These are phyloP conservation scores for Drosophila rufa DNA, from an alignment of 1,140 invertebrate genomes.

Conservation along the genomic window DNA sequence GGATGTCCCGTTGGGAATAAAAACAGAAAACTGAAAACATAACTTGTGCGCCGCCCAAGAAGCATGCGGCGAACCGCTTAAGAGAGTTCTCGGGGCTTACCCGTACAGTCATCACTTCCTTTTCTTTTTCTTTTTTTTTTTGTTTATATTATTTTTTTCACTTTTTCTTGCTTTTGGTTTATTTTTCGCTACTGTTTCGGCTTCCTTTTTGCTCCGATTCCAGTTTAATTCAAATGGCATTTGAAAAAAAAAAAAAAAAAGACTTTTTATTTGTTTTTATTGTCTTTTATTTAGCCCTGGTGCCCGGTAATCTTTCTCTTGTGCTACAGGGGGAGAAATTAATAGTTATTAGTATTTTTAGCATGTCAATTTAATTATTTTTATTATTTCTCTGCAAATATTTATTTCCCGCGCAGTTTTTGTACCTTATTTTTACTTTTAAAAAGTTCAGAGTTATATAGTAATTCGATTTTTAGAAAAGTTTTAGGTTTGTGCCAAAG, in stretches of 20 bases:
- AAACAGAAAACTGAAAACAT: constrained; percentile 34
- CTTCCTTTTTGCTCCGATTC: constrained; percentile 30
- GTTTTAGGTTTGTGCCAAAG: no score
- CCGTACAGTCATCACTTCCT: constrained; percentile 53
- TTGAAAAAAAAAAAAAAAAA: constrained; percentile 41
- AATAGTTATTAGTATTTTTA: no score
- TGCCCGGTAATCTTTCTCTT: constrained; percentile 1
- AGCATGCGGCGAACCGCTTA: constrained; percentile 36
- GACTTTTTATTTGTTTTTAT: constrained; percentile 79
- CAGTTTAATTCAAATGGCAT: constrained; percentile 73
- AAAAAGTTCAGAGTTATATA: no score
- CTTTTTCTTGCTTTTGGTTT: constrained; percentile 8
- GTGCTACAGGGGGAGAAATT: background rate
- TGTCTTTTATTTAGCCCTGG: constrained; percentile 51
- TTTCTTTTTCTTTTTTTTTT: constrained; percentile 1
- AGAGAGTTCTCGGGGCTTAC: constrained; percentile 30
- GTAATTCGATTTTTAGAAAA: no score
- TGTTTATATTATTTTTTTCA: background rate
- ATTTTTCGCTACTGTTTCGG: constrained; percentile 17
- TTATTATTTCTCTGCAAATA: no score
- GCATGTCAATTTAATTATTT: no score
- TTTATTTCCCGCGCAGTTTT: no score
- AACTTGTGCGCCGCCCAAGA: constrained; percentile 34
- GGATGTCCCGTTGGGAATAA: constrained; percentile 7
- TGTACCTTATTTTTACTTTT: no score